Conservation (phyloP, 2,797 vertebrate genomes). For the Urophycis tenuis region DNA sequence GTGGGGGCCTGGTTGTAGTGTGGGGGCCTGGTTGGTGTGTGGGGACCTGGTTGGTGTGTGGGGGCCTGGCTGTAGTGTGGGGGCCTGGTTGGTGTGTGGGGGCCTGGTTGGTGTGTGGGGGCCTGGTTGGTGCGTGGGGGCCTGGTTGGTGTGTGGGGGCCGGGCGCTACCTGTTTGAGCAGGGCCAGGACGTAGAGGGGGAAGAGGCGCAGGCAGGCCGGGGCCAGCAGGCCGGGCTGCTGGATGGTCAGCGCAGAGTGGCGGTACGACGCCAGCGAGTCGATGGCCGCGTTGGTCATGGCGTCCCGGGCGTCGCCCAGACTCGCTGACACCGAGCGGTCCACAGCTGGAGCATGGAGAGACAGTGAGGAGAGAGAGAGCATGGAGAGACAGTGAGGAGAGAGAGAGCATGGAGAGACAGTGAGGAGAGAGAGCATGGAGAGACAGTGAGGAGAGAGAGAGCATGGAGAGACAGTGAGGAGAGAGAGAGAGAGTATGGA, state of each 20-base stretch:
- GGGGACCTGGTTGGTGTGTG: not conserved
- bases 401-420: too few relatives aligned
- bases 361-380: not conserved
- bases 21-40: not conserved
- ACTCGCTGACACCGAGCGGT: slow-evolving; percentile 82
- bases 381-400: too few relatives aligned
- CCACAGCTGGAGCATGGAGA: slow-evolving; percentile 71
- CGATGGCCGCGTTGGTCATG: slow-evolving; percentile 87
- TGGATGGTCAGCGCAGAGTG: slow-evolving; percentile 81
- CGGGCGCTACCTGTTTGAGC: slow-evolving; percentile 82
- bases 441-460: too few relatives aligned
- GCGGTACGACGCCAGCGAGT: slow-evolving; percentile 83
- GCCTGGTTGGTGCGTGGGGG: not conserved
- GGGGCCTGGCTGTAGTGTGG: too few relatives aligned
- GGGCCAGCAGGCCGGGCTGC: slow-evolving; percentile 86
- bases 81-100: not conserved
- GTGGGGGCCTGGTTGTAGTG: not conserved
- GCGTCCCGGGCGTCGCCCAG: slow-evolving; percentile 90
- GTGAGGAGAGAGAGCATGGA: too few relatives aligned
- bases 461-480: too few relatives aligned
- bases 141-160: not conserved
- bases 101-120: not conserved
- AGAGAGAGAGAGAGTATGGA: too few relatives aligned
- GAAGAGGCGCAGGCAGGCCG: slow-evolving; percentile 82
- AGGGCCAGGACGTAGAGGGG: slow-evolving; percentile 86